These are phyloP conservation scores for Scalopus aquaticus DNA, from an alignment of 2,113 vertebrate species.

Conservation along the genomic window DNA sequence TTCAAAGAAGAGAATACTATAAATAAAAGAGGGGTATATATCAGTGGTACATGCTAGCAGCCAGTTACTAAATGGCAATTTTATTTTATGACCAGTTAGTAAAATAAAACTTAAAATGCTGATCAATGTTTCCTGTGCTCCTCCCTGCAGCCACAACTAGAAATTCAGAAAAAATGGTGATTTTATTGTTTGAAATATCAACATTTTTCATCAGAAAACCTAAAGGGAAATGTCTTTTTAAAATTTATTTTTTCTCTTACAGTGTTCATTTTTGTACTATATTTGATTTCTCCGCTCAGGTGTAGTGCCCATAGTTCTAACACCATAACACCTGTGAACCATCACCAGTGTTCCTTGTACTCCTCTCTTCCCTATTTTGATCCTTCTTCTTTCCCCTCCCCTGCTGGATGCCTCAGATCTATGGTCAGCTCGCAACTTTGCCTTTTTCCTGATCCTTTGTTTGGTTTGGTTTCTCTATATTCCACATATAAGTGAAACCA, in stretches of 20 bases:
- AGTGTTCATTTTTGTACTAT: too few relatives aligned
- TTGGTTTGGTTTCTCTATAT: too few relatives aligned
- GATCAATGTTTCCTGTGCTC: not conserved
- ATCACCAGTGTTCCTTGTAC: too few relatives aligned
- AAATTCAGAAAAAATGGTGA: not conserved
- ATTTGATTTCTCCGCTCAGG: too few relatives aligned
- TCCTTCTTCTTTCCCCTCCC: too few relatives aligned
- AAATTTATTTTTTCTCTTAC: not conserved
- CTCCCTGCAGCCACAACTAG: constrained; percentile 5
- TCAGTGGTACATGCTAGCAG: not conserved
- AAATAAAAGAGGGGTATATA: not conserved
- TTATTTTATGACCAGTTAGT: not conserved
- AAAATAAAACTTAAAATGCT: not conserved
- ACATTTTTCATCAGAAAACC: constrained; percentile 22
- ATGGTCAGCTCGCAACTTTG: too few relatives aligned
- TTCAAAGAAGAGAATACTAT: not conserved
- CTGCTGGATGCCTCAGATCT: too few relatives aligned
- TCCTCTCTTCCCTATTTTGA: too few relatives aligned
- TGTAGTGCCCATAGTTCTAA: too few relatives aligned
- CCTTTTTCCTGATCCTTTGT: too few relatives aligned
- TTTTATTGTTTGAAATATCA: not conserved
- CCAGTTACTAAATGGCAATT: not conserved
- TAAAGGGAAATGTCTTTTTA: not conserved
- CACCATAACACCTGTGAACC: too few relatives aligned
- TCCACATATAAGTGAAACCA: too few relatives aligned